Base-by-base conservation (phyloP, 2,888 invertebrate genomes). In the Rotaria macrura region DNA sequence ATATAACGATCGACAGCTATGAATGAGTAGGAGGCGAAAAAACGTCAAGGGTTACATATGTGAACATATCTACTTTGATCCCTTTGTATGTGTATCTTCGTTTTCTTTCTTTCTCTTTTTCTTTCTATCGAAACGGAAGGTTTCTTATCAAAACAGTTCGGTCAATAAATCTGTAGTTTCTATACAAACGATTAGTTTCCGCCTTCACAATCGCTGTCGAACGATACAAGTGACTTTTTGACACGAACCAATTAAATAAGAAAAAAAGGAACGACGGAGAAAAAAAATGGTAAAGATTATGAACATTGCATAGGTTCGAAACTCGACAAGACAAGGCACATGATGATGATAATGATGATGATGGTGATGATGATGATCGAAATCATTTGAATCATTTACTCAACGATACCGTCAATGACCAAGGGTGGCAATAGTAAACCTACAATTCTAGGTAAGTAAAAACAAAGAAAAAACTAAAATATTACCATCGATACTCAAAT, bases 131-230 rank as follows among this genome's bases (percentile, higher is more conserved):
- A 65, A n/a, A 5, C 65, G 65, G 14, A 2, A 65, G 34, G 34
- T 65, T 65, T 65, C 65, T 34, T 34, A 20, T 38, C 34, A 20
- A 34, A 65, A 65, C 65, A 34, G 14, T 34, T 65, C 65, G 34
- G 29, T 43, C 40, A 79, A 79, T 34, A 79, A 79, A 79, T 25
- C 40, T 79, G n/a, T 43, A 25, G n/a, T 79, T 43, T 43, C n/a
- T 79, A 79, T 43, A 43, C 40, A 79, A 79, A 79, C 79, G 79
- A 79, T 79, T 79, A 79, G 12, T 43, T 79, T 79, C 79, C 79
- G 79, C 79, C 79, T 79, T 79, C 79, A 43, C 34, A 34, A 14
- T 65, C 65, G 65, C n/a, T 65, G 29, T 43, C 79, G 79, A 43
- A 43, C 40, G 43, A 40, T 79, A 79, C 43, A 43, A 43, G 43